Evolutionary conservation across 2,797 vertebrate genomes (phyloP).

Genomic region (Typhlichthys eigenmanni): DNA sequence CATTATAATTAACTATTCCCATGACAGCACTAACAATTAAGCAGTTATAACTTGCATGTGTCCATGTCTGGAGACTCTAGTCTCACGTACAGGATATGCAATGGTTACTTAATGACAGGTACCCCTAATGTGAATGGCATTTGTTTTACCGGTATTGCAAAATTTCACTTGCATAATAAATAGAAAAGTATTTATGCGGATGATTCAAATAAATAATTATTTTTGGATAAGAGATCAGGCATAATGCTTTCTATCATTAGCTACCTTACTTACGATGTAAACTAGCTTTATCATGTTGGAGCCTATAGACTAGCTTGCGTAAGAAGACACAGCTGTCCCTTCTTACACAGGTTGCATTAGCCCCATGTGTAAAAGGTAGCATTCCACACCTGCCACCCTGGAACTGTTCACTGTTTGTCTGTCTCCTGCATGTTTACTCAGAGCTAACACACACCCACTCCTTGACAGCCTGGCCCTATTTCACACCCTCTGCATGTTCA

Average conservation of each 20-base stretch:
- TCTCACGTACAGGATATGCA: constrained; percentile 9
- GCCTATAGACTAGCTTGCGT: constrained; percentile 7
- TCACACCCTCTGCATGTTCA: constrained; percentile 38
- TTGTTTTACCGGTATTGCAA: not conserved
- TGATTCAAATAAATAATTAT: too few species aligned
- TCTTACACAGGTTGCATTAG: not conserved
- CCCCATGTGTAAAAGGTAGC: constrained; percentile 38
- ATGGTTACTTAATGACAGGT: constrained; percentile 44
- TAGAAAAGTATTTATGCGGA: not conserved
- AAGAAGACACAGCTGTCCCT: constrained; percentile 32
- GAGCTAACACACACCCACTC: constrained; percentile 39
- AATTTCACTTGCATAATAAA: constrained; percentile 6
- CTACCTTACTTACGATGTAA: too few species aligned
- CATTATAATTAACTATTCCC: constrained; percentile 53
- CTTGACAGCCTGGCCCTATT: not conserved
- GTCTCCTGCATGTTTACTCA: constrained; percentile 61
- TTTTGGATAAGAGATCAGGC: not conserved
- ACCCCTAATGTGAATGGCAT: not conserved
- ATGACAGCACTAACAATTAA: constrained; percentile 66
- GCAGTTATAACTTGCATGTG: constrained; percentile 62
- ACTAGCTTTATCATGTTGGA: too few species aligned
- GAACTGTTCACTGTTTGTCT: constrained; percentile 58
- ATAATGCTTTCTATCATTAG: not conserved
- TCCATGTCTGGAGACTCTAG: constrained; percentile 41
- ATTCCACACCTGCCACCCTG: constrained; percentile 73